Evolutionary conservation across 1,140 invertebrate species (phyloP), one percentile per base, ranked within the genome.

Genomic region (Zaprionus africanus): DNA sequence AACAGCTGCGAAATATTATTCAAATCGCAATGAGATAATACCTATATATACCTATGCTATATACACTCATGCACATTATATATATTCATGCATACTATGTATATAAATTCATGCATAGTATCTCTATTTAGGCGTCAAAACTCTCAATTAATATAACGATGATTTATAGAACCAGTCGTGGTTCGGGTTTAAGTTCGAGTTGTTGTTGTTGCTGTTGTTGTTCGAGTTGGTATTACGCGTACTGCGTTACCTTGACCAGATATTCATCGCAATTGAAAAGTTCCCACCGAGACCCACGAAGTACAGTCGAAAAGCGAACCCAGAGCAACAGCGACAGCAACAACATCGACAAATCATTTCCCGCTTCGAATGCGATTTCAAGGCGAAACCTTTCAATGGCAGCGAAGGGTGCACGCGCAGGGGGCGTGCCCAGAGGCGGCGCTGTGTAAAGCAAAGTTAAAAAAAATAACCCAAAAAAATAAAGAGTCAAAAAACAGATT

Each of bases 331-430:
- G 51, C 36, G 2, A 22, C 22, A 13, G 57, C 31, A 49, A 31
- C 59, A 66, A 59, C 62, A 51, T 57, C 60, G 61, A 82, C 79
- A 79, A 77, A 83, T 82, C 65, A 82, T 82, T 83, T 78, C 74
- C 67, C 74, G 60, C 53, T 76, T 76, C 68, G 67, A 76, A 76
- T 76, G 61, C 68, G 58, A 69, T 66, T 76, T 60, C 74, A 76
- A 76, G 73, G 73, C 64, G 71, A 74, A 68, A 74, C 71, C 72
- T 71, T 76, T 65, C 68, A 65, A 71, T 64, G 61, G 56, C 64
- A 31, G 57, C 64, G 57, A 68, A 68, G 71, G 57, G 71, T 73
- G 71, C 49, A 46, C 28, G 57, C 34, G 57, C 22, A 46, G 49
- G 64, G 43, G 70, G 71, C 24, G 36, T 74, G 49, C n/a, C 66